Evolutionary conservation across 2,113 vertebrate species (phyloP).

Genomic region (Dipodomys spectabilis): DNA sequence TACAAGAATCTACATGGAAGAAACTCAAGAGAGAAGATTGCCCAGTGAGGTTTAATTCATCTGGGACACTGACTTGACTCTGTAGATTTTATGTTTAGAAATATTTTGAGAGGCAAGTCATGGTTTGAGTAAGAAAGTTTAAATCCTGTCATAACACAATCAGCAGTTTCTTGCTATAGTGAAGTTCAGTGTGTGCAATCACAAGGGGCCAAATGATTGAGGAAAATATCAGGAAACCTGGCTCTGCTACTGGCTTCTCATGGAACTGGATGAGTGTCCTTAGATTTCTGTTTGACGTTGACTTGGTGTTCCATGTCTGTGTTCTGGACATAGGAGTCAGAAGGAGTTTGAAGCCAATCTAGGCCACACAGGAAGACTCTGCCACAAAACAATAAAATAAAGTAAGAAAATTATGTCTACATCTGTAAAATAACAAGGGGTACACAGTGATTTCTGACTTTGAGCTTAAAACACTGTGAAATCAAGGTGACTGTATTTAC

Average conservation of each 20-base stretch:
- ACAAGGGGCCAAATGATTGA: not conserved
- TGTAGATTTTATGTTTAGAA: not conserved
- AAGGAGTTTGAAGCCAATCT: not conserved
- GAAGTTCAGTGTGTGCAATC: not conserved
- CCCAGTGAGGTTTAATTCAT: not conserved
- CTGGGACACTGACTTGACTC: not conserved
- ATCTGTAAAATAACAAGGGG: not conserved
- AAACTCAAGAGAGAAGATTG: not conserved
- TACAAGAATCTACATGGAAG: not conserved
- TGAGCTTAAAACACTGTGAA: not conserved
- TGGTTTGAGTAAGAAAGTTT: conserved; percentile 5
- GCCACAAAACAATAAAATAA: not conserved
- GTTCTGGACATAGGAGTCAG: not conserved
- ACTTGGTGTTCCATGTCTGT: not conserved
- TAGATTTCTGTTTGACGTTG: too few species aligned
- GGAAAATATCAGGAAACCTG: not conserved
- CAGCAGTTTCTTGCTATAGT: not conserved
- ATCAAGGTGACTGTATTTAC: not conserved
- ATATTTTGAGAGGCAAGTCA: not conserved
- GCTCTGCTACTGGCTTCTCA: not conserved
- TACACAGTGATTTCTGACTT: not conserved
- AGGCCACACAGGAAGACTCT: not conserved
- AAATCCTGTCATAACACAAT: not conserved
- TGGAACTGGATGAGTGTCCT: not conserved
- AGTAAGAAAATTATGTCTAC: not conserved